phyloP scores from a whole-genome alignment of 2,113 vertebrate genomes.

The Scophthalmus maximus region DNA sequence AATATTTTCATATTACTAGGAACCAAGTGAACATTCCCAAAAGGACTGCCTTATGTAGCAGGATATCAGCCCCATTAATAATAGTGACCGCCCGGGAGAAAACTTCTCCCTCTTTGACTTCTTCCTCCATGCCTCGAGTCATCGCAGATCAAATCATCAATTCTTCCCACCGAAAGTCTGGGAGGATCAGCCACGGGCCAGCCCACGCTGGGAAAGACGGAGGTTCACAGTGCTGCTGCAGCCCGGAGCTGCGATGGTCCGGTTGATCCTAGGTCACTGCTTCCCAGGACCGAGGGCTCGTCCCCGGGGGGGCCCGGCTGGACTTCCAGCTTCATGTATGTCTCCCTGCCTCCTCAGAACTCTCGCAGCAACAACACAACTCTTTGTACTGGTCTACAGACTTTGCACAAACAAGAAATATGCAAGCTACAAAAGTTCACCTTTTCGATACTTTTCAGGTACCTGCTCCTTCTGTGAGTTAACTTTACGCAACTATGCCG shows the following conservation, averaged over 20 bases:
- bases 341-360: slow-evolving; percentile 45
- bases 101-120: slow-evolving; percentile 64
- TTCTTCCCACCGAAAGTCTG: slow-evolving; percentile 79
- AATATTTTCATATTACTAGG: slow-evolving; percentile 55
- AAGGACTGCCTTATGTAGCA: slow-evolving; percentile 61
- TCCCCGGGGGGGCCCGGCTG: slow-evolving; percentile 66
- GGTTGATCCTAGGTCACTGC: slow-evolving; percentile 69
- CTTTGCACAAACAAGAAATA: slow-evolving; percentile 7
- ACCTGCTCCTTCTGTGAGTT: background rate
- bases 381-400: slow-evolving; percentile 51
- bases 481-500: background rate
- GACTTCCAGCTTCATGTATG: slow-evolving; percentile 54
- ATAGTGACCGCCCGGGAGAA: slow-evolving; percentile 68
- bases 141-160: slow-evolving; percentile 62
- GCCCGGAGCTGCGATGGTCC: slow-evolving; percentile 56
- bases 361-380: slow-evolving; percentile 56
- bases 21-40: slow-evolving; percentile 76
- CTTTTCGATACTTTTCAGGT: background rate
- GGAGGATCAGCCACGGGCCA: slow-evolving; percentile 59
- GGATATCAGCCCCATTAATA: slow-evolving; percentile 71
- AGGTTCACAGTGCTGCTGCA: slow-evolving; percentile 60
- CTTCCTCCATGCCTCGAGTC: slow-evolving; percentile 62
- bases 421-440: slow-evolving; percentile 1
- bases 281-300: slow-evolving; percentile 81
- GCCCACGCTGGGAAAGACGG: slow-evolving; percentile 67